Evolutionary conservation across 2,888 invertebrate genomes (phyloP), one percentile per base, ranked within the genome.

Genomic region (Ochlodes sylvanus): DNA sequence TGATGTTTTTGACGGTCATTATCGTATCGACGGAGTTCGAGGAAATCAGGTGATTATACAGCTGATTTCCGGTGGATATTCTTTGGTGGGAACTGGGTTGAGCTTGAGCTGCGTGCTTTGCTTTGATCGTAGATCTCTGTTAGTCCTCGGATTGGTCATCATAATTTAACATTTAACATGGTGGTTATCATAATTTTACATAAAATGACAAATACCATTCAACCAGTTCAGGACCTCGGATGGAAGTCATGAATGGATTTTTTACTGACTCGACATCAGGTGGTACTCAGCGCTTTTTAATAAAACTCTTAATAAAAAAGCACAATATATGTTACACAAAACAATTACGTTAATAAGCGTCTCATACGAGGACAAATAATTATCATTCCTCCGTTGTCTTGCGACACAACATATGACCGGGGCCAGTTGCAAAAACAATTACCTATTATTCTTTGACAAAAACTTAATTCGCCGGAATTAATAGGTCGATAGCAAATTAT

Each of bases 381-480:
- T 67, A 67, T 67, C 61, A 61, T 67, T 50, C 52, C 19, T 21
- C 9, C 15, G n/a, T 17, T 44, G 41, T 66, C 58, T 58, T 54
- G 5, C 14, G 17, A 58, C 27, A 65, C 67, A 34, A 44, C 67
- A 61, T 61, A 34, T 55, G 76, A 73, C 70, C 68, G 71, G 34
- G 64, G 72, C 76, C 79, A 79, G 79, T 77, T 78, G 75, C 74
- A 70, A 74, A 76, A 75, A 74, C 76, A 78, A 78, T 78, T 76
- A 78, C 67, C 70, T 32, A 54, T 70, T 71, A 71, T 72, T 73
- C 69, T 70, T 73, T 69, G 64, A 63, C 67, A 68, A 63, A 74
- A 69, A 70, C 54, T 67, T 70, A 72, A 74, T 75, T 75, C 69
- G 69, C 69, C 69, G 64, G 70, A 71, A 55, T 65, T 73, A 75